Base-by-base conservation (phyloP, 2,888 invertebrate species). In the Harpagoxenus sublaevis region DNA sequence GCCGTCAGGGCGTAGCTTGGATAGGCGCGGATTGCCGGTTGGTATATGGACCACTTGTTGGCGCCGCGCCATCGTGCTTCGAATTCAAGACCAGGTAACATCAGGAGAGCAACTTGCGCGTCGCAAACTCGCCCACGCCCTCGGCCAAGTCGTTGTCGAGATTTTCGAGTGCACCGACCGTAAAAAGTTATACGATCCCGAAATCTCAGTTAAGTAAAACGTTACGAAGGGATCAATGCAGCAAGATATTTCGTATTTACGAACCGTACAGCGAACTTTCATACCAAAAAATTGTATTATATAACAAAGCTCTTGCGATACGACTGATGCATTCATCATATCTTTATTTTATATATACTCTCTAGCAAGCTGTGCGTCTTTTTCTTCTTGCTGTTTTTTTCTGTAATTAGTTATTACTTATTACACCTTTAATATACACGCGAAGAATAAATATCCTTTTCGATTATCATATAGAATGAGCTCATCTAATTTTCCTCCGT, bases 31-130 rank as follows among this genome's bases (percentile, higher is more conserved):
- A 92, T 89, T 89, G 88, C 87, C 88, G 89, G 89, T 89, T 94
- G 92, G 91, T 94, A 93, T 94, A 94, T 94, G 93, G 94, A 93
- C 94, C 94, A 94, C 94, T 94, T 94, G 94, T 94, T 94, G 94
- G 93, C 89, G 89, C 90, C 83, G 84, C 90, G 87, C 86, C 84
- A 86, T 85, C 94, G 94, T 94, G 94, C 93, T 87, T 88, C 89
- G 94, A 94, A 94, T 94, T 91, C 91, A 89, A 89, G 93, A 92
- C 89, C 87, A 90, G 62, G 84, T 85, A 88, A 87, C 90, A 63
- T 35, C 53, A 6, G 71, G 68, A 89, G 68, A 39, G 73, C 88
- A 83, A 89, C 88, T 86, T 79, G 81, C 48, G n/a, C 86, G 84
- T 73, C 71, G 77, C 70, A 65, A 60, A 57, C 82, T 68, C 35